These are phyloP conservation scores for Hucho hucho DNA, from an alignment of 2,113 vertebrate genomes.

Conservation along the genomic window DNA sequence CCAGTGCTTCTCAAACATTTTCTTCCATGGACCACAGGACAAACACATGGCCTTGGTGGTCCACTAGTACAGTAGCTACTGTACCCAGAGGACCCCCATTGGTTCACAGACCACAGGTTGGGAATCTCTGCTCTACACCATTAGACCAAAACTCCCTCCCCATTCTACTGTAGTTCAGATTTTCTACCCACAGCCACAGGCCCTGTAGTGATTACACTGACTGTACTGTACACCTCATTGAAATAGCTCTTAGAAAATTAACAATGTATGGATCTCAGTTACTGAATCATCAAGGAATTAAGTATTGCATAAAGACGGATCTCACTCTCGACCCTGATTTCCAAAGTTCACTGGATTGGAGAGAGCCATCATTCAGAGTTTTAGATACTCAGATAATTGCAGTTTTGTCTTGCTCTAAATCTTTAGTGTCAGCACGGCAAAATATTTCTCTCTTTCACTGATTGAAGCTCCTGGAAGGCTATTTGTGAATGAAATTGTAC, in stretches of 20 bases:
- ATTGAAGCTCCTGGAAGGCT: neutral
- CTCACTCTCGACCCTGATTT: neutral
- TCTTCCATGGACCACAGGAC: too few relatives aligned
- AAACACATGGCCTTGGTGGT: too few relatives aligned
- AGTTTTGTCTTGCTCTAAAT: slow-evolving; percentile 1
- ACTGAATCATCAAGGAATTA: neutral
- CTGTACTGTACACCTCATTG: neutral
- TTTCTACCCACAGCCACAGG: neutral
- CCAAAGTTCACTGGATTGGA: neutral
- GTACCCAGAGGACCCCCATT: too few relatives aligned
- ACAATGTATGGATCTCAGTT: slow-evolving; percentile 5
- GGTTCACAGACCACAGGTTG: too few relatives aligned
- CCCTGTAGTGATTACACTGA: neutral
- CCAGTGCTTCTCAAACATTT: too few relatives aligned
- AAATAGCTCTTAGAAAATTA: neutral
- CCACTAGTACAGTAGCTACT: too few relatives aligned
- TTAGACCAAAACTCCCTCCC: neutral
- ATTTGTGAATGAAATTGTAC: slow-evolving; percentile 28
- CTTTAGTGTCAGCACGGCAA: neutral
- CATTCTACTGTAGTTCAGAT: neutral
- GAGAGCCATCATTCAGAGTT: neutral
- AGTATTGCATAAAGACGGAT: neutral
- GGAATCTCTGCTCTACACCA: too few relatives aligned
- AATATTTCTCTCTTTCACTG: neutral
- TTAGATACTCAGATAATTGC: slow-evolving; percentile 5